Evolutionary conservation across 2,888 invertebrate genomes (phyloP).

Genomic region (Polydrusus cervinus): DNA sequence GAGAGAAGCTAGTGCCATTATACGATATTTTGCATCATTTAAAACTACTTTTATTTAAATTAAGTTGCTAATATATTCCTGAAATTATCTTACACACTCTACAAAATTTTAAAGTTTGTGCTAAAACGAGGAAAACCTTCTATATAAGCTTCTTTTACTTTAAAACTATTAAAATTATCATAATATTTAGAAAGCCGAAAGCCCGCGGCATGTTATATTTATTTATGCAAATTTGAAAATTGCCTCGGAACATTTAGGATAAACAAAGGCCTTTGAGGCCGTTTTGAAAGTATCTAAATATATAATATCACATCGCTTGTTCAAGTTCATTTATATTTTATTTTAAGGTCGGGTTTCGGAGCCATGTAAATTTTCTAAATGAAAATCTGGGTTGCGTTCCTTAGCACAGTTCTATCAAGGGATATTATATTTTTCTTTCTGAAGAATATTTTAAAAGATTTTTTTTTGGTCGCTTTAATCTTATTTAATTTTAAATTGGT

Average conservation of each 20-base stretch:
- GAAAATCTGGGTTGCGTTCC: conserved; percentile 26
- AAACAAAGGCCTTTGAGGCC: conserved; percentile 49
- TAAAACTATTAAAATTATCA: conserved; percentile 51
- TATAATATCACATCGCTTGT: conserved; percentile 41
- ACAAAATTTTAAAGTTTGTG: conserved; percentile 43
- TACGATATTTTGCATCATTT: conserved; percentile 35
- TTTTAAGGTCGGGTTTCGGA: conserved; percentile 18
- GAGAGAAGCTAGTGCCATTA: conserved; percentile 27
- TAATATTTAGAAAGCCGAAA: conserved; percentile 44
- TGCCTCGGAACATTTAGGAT: conserved; percentile 46
- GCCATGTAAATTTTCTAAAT: conserved; percentile 32
- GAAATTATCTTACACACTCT: conserved; percentile 33
- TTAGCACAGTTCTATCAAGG: not conserved
- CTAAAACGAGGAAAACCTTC: conserved; percentile 29
- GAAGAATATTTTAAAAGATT: not conserved
- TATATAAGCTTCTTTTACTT: conserved; percentile 45
- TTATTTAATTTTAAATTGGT: no score
- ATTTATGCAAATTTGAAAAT: conserved; percentile 50
- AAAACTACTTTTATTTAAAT: conserved; percentile 44
- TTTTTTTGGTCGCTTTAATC: no score
- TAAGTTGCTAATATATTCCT: conserved; percentile 38
- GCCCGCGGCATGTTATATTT: conserved; percentile 46
- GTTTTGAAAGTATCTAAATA: conserved; percentile 49
- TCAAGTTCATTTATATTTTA: conserved; percentile 49
- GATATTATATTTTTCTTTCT: conserved; percentile 13